Evolutionary conservation across 2,888 invertebrate genomes (phyloP), one percentile per base, ranked within the genome.

Genomic region (Spicauda simplicius): DNA sequence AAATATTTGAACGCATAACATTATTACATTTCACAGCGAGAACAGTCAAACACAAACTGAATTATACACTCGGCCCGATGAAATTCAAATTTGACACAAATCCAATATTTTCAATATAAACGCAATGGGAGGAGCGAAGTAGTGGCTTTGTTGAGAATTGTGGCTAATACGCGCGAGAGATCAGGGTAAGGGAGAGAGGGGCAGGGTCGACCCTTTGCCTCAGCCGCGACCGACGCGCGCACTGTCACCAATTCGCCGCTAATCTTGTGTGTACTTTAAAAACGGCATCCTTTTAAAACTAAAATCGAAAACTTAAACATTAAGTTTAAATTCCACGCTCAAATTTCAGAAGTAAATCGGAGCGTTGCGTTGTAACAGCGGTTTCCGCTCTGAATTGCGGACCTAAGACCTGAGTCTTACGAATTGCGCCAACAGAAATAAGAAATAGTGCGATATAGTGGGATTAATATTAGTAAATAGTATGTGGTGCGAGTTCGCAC

Each of bases 161-260:
- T 75, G 76, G 79, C 74, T 83, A 82, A 84, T 79, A 77, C 76
- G 77, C 77, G 76, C 77, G 79, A 80, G 82, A 80, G 80, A 76
- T 73, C 72, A 73, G 73, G 73, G 72, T 69, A 72, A 73, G 72
- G 73, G 72, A 69, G 72, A 68, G 68, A 76, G 76, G 73, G 72
- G 75, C 50, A 72, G 68, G 71, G 73, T 64, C 71, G 73, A 77
- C 71, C 77, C 76, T 79, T 82, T 75, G 72, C 73, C 73, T 76
- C 68, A 50, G 59, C 70, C 66, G 71, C 77, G 70, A 77, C 68
- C 84, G 84, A 84, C 84, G 84, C 85, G 85, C 85, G 84, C 87
- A 87, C 37, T 65, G 50, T 58, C 64, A 58, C 64, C 64, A 50
- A 58, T 64, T 55, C 52, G 58, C 52, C 25, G 20, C 57, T 65